These are phyloP conservation scores for Zoanthus sociatus DNA, from an alignment of 92 coral and sea anemone genomes.

Conservation along the genomic window DNA sequence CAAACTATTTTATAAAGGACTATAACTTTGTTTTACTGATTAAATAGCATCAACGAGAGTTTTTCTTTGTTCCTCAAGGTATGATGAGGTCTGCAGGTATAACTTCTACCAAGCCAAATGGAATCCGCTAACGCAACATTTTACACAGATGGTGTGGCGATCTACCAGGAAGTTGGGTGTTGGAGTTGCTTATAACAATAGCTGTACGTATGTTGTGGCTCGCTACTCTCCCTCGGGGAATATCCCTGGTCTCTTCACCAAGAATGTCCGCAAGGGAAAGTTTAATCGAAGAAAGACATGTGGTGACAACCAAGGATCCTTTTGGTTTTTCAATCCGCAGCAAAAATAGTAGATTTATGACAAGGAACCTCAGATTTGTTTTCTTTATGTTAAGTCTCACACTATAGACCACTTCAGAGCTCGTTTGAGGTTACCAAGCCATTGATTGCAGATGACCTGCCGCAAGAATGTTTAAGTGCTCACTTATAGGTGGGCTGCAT, in stretches of 20 bases:
- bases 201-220: constrained; percentile 63
- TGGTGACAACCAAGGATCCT: neutral
- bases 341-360: neutral
- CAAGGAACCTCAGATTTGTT: neutral
- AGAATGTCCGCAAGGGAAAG: constrained; percentile 61
- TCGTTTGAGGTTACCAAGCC: no score
- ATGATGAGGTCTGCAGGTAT: constrained; percentile 55
- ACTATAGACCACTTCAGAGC: no score
- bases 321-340: neutral
- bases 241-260: constrained; percentile 39
- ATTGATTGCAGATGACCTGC: no score
- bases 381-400: neutral
- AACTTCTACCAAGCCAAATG: constrained; percentile 34
- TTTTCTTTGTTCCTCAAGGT: constrained; percentile 29
- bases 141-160: constrained; percentile 85
- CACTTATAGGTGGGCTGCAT: no score
- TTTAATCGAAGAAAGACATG: constrained; percentile 52
- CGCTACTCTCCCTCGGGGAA: constrained; percentile 64
- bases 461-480: no score
- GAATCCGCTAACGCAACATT: constrained; percentile 50
- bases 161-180: constrained; percentile 84
- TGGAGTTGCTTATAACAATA: constrained; percentile 73
- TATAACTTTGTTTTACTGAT: no score
- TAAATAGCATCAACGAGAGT: no score
- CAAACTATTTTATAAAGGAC: no score